Percentiles rank a stretch among this genome's conserved stretches.
These are phyloP conservation scores for Dolichomitus sp. DNA, from an alignment of 2,888 invertebrate species.

Conservation along the genomic window DNA sequence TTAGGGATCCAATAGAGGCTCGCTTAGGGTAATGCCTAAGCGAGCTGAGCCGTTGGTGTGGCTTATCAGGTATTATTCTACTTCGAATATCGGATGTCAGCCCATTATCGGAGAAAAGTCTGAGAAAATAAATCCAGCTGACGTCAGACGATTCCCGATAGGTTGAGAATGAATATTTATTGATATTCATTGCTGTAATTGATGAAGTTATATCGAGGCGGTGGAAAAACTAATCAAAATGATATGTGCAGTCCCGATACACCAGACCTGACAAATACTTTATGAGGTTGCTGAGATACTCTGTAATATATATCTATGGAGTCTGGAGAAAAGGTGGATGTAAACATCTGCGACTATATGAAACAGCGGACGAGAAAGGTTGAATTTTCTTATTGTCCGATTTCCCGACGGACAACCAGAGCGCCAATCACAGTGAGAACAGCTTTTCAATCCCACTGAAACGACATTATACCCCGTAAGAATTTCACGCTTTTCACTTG, in stretches of 20 bases:
- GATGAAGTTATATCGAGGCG: not conserved
- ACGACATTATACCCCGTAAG: constrained; percentile 4
- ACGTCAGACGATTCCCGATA: not conserved
- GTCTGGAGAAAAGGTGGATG: not conserved
- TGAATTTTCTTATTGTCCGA: constrained; percentile 27
- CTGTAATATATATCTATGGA: not conserved
- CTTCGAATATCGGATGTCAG: constrained; percentile 16
- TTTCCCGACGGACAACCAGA: constrained; percentile 30
- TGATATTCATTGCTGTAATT: not conserved
- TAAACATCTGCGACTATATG: constrained; percentile 1
- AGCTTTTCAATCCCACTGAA: not conserved
- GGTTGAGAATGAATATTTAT: not conserved
- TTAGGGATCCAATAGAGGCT: no score
- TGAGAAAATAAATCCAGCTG: not conserved
- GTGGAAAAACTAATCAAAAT: not conserved
- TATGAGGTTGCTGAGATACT: not conserved
- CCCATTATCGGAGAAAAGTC: constrained; percentile 3
- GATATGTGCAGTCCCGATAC: constrained; percentile 1
- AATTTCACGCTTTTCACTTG: constrained; percentile 5
- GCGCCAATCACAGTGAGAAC: not conserved
- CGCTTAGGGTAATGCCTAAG: no score
- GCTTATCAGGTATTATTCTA: not conserved
- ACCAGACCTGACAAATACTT: not conserved
- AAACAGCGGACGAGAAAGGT: not conserved
- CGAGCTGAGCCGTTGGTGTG: not conserved